A percentile compares a stretch with the other conserved stretches of the same genome.
Evolutionary conservation across 2,888 invertebrate genomes (phyloP).

Genomic region (Amphipoea oculea): DNA sequence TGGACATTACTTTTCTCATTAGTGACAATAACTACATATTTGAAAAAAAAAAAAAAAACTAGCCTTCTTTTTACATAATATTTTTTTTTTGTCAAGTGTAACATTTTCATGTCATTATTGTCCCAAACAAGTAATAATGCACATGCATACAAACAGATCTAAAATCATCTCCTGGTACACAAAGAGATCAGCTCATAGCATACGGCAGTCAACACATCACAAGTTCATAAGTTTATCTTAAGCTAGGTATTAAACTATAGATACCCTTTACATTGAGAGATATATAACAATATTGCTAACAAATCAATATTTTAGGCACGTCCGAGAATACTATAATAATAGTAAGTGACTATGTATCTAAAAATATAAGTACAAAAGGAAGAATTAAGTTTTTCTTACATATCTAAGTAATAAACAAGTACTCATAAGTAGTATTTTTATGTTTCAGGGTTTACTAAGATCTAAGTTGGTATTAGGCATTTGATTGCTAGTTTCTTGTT

Average conservation of each 20-base stretch:
- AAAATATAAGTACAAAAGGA: slow-evolving; percentile 88
- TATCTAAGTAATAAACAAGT: slow-evolving; percentile 74
- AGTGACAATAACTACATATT: slow-evolving; percentile 55
- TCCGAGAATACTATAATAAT: slow-evolving; percentile 83
- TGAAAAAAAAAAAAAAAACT: background rate
- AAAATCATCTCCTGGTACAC: slow-evolving; percentile 52
- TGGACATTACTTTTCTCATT: slow-evolving; percentile 56
- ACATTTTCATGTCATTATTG: slow-evolving; percentile 42
- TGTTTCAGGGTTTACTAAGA: slow-evolving; percentile 83
- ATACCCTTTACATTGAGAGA: slow-evolving; percentile 71
- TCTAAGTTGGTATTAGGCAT: slow-evolving; percentile 75
- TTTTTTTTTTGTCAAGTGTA: slow-evolving; percentile 3
- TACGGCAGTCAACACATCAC: slow-evolving; percentile 65
- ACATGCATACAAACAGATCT: slow-evolving; percentile 67
- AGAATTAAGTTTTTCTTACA: slow-evolving; percentile 85
- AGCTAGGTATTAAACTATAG: slow-evolving; percentile 66
- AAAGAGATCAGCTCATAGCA: slow-evolving; percentile 60
- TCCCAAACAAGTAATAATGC: slow-evolving; percentile 61
- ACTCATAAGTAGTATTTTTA: slow-evolving; percentile 63
- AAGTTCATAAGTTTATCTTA: slow-evolving; percentile 65
- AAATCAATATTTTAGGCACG: slow-evolving; percentile 88
- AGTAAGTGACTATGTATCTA: slow-evolving; percentile 79
- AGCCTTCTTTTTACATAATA: slow-evolving; percentile 14
- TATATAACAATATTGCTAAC: slow-evolving; percentile 80
- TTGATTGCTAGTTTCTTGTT: slow-evolving; percentile 84